phyloP scores from a whole-genome alignment of 2,797 vertebrate species.

The Intellagama lesueurii region DNA sequence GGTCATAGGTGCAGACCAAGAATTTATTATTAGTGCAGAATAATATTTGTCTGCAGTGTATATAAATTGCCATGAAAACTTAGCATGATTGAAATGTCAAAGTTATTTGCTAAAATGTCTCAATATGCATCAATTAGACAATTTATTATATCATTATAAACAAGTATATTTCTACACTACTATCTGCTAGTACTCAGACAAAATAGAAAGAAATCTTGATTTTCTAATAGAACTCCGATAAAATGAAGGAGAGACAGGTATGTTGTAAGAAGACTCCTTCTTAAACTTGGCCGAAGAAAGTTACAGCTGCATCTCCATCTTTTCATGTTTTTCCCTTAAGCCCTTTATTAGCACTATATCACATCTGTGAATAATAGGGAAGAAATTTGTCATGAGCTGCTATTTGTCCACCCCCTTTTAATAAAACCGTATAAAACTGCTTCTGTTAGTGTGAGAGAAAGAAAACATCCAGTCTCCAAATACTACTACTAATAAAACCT shows the following conservation, averaged over 20 bases:
- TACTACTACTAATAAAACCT: not conserved
- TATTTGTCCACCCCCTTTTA: not conserved
- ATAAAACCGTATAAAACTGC: not conserved
- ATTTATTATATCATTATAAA: not conserved
- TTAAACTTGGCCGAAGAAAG: not conserved
- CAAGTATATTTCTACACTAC: not conserved
- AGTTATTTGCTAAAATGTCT: not conserved
- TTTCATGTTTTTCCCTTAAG: not conserved
- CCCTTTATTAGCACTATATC: not conserved
- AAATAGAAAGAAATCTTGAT: not conserved
- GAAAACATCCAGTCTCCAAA: not conserved
- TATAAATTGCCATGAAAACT: conserved; percentile 46
- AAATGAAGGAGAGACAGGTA: too few relatives aligned
- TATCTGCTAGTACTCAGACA: accelerated
- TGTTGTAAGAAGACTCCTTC: not conserved
- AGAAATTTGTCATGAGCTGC: not conserved
- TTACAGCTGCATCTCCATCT: not conserved
- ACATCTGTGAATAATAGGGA: not conserved
- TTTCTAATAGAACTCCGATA: not conserved
- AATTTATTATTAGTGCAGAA: not conserved
- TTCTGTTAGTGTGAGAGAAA: not conserved
- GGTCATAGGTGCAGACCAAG: conserved; percentile 23
- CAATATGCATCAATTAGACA: not conserved
- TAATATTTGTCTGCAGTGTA: conserved; percentile 41
- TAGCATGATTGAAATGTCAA: not conserved